These are phyloP conservation scores for Daubentonia madagascariensis DNA, from an alignment of 2,113 vertebrate species.

Conservation along the genomic window DNA sequence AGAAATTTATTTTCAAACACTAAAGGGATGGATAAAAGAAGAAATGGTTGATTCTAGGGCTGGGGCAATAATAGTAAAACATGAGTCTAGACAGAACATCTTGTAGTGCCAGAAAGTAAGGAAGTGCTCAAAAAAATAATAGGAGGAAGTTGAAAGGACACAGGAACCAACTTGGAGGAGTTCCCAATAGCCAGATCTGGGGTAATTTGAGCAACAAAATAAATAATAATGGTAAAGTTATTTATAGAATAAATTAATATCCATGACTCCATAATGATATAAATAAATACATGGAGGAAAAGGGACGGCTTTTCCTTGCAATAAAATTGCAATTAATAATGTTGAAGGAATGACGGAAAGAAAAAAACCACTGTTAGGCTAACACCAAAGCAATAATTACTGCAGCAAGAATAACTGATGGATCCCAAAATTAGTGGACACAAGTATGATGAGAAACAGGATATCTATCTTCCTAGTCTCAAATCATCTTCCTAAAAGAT, in stretches of 20 bases:
- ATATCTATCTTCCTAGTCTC: not conserved
- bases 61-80: not conserved
- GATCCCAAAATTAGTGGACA: not conserved
- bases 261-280: not conserved
- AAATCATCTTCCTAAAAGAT: not conserved
- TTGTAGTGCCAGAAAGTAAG: not conserved
- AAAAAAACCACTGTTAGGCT: not conserved
- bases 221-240: not conserved
- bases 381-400: not conserved
- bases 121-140: not conserved
- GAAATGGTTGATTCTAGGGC: not conserved
- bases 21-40: constrained; percentile 8
- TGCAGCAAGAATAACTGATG: not conserved
- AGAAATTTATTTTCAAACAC: not conserved
- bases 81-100: not conserved
- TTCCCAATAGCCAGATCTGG: not conserved
- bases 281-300: not conserved
- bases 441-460: not conserved
- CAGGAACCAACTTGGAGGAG: not conserved
- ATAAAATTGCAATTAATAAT: not conserved
- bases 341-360: not conserved
- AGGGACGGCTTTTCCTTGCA: not conserved
- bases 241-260: not conserved
- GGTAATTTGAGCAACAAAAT: not conserved
- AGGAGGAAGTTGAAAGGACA: not conserved